Percentiles rank a stretch among this genome's conserved stretches.
phyloP scores from a whole-genome alignment of 2,888 invertebrate genomes.

The Meta bourneti region DNA sequence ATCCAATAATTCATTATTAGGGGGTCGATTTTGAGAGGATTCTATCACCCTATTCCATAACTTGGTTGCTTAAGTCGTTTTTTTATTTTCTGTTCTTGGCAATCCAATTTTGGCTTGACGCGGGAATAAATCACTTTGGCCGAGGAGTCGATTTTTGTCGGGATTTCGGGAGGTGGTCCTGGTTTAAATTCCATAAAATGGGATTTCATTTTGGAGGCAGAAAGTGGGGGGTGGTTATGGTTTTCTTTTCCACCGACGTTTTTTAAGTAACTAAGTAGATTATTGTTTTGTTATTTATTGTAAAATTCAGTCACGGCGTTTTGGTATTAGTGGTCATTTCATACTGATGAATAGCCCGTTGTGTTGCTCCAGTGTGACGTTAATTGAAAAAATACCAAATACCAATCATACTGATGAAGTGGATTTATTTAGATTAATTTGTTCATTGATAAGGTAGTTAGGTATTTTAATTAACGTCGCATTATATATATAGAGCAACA shows the following conservation, averaged over 20 bases:
- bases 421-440: too few species aligned
- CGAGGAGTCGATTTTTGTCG: conserved; percentile 17
- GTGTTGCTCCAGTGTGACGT: too few species aligned
- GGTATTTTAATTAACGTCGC: too few species aligned
- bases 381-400: too few species aligned
- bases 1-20: conserved; percentile 72
- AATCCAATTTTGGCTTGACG: conserved; percentile 25
- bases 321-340: too few species aligned
- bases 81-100: not conserved
- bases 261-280: not conserved
- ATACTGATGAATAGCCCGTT: too few species aligned
- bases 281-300: too few species aligned
- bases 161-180: not conserved
- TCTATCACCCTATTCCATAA: conserved; percentile 53
- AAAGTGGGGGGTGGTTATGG: not conserved
- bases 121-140: conserved; percentile 27
- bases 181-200: not conserved
- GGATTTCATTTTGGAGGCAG: not conserved
- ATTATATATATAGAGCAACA: too few species aligned
- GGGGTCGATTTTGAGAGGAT: conserved; percentile 11
- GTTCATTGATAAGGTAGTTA: too few species aligned
- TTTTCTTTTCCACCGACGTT: not conserved
- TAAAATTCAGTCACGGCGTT: too few species aligned
- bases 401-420: too few species aligned
- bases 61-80: conserved; percentile 19